Base-by-base conservation (phyloP, 2,888 invertebrate species). In the Drosophila macrospina region DNA sequence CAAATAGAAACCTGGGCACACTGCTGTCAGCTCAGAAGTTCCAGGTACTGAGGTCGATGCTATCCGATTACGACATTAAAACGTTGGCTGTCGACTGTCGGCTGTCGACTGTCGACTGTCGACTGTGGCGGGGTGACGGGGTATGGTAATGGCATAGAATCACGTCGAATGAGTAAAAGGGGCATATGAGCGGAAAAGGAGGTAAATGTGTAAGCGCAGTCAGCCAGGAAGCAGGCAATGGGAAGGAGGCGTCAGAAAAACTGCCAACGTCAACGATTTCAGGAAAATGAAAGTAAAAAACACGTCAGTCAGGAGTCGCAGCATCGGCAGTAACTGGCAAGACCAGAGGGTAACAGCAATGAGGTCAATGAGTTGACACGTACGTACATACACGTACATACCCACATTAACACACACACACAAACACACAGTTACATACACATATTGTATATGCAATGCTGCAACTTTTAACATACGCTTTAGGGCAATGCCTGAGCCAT, bases 331-430 rank as follows among this genome's bases (percentile, higher is more conserved):
- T 37, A 66, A 62, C 64, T 47, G 39, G 45, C 39, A 24, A 15
- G 34, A 48, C 42, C 56, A 34, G 63, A 63, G 75, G 75, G 60
- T 54, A 56, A 34, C 55, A 57, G 70, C 59, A 74, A 71, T 69
- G 86, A 83, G 83, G 83, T 83, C 83, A 86, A 83, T 80, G 83
- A 86, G 86, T 83, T 83, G 76, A 80, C 86, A 83, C 86, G 84
- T 81, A 76, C 61, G 72, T 48, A 72, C 42, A 42, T 34, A 30
- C 6, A 34, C n/a, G 84, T 81, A 76, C 61, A 74, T 48, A 72
- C 42, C 42, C 39, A 30, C 6, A 34, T 41, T 51, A 10, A 41
- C 66, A 52, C 52, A 54, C 15, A 34, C 10, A 20, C 32, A 50
- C 24, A 48, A 11, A 42, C 24, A 48, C 13, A 57, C 56, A 68